Evolutionary conservation across 2,113 vertebrate genomes (phyloP), one percentile per base, ranked within the genome.

Genomic region (Corydoras sp.): DNA sequence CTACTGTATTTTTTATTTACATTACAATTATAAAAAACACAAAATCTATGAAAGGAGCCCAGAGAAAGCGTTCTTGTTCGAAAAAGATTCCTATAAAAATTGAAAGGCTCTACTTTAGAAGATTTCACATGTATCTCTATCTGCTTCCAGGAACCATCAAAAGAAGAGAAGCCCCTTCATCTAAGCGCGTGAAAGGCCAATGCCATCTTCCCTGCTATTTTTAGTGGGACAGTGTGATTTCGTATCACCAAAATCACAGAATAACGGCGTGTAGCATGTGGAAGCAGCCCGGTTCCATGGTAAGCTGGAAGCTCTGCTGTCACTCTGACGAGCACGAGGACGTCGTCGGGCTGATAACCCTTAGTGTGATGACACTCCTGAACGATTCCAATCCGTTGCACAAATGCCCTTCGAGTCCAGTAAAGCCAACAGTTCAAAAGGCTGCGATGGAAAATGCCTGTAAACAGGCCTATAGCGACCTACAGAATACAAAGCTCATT

Each of bases 361-460:
- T 85, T 84, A 85, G 81, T 87, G 81, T 69, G 87, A 90, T 88
- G 81, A 82, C 85, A 85, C 80, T 80, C 83, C 83, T 69, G 85
- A 89, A 89, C 88, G 85, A 83, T 80, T 77, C 80, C 76, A 29
- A 31, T 13, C 58, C 43, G 81, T 81, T 75, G 79, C 80, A 78
- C 81, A 83, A 86, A 89, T 87, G 87, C 84, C 84, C 88, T 89
- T 88, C 88, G 86, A 85, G 85, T 85, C 81, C 80, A 87, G 90
- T 88, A 90, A 90, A 89, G 82, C 83, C 80, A 81, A 81, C 84
- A 89, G 85, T 87, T 89, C 88, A 90, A 90, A 90, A 85, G 76
- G 60, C 74, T 73, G 74, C 10, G 13, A n/a, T 56, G 72, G 78
- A 55, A 79, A 84, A 81, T 83, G 83, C 77, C 3, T 49, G 18